These are phyloP conservation scores for Australoheros facetus DNA, from an alignment of 2,797 vertebrate species.

Conservation along the genomic window DNA sequence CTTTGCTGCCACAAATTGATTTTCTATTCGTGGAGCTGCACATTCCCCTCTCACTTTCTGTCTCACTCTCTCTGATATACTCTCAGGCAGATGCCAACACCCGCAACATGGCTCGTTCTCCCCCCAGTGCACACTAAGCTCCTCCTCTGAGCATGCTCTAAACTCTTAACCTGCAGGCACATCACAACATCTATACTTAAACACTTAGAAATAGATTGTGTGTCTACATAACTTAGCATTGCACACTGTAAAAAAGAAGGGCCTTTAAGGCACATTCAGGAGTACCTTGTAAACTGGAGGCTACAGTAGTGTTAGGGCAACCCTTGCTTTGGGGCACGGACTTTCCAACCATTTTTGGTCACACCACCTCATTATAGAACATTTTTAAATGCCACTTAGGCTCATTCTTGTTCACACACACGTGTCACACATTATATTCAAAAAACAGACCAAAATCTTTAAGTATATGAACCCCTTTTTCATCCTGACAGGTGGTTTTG, in stretches of 20 bases:
- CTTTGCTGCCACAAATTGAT: conserved; percentile 5
- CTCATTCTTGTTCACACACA: neutral
- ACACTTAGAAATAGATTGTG: neutral
- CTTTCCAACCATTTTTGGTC: neutral
- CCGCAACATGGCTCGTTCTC: neutral
- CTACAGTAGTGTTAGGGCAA: neutral
- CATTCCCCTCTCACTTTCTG: neutral
- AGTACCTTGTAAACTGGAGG: neutral
- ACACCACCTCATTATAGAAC: neutral
- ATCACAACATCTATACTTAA: neutral
- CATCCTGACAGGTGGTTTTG: neutral
- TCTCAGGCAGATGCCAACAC: neutral
- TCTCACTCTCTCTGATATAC: neutral
- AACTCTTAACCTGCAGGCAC: neutral
- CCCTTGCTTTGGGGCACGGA: neutral
- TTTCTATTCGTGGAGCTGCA: neutral
- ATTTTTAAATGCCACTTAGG: neutral
- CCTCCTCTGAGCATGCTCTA: neutral
- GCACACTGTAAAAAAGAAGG: neutral
- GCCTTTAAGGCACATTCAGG: neutral
- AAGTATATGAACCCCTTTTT: too few species aligned
- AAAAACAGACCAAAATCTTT: too few species aligned
- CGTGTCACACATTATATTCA: neutral
- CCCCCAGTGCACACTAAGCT: neutral
- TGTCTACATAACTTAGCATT: neutral